A percentile compares a stretch with the other conserved stretches of the same genome.
These are phyloP conservation scores for Heliconius hermathena DNA, from an alignment of 1,140 invertebrate genomes.

Conservation along the genomic window DNA sequence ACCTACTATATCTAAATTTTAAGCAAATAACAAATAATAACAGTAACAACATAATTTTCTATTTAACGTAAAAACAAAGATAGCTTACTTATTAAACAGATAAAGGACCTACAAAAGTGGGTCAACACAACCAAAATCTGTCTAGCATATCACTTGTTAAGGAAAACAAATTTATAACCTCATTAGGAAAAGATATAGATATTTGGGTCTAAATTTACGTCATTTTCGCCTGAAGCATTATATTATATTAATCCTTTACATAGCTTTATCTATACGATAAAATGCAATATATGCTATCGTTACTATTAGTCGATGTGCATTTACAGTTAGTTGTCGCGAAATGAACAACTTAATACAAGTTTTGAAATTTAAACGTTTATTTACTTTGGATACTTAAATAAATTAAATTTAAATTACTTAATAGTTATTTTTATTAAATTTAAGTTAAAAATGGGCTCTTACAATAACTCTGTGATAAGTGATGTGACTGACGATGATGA, in stretches of 20 bases:
- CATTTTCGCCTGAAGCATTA: slow-evolving; percentile 20
- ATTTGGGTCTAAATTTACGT: background rate
- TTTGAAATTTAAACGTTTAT: background rate
- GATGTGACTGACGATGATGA: slow-evolving; percentile 12
- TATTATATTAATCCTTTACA: slow-evolving; percentile 27
- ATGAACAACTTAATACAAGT: background rate
- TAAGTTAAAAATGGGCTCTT: slow-evolving; percentile 19
- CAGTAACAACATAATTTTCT: background rate
- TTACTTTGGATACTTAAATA: background rate
- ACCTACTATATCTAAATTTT: background rate
- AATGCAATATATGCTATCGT: slow-evolving; percentile 2
- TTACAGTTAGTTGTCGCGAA: background rate
- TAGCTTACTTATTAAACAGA: background rate
- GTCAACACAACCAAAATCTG: background rate
- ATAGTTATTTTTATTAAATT: background rate
- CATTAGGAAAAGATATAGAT: background rate
- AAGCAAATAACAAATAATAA: background rate
- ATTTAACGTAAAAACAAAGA: background rate
- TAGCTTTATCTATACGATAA: slow-evolving; percentile 34
- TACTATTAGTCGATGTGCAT: background rate
- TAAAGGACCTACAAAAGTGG: background rate
- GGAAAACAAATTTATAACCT: background rate
- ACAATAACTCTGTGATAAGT: slow-evolving; percentile 19
- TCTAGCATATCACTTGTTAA: background rate
- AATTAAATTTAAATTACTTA: background rate